Evolutionary conservation across 2,797 vertebrate genomes (phyloP).

Genomic region (Sylvia borin): DNA sequence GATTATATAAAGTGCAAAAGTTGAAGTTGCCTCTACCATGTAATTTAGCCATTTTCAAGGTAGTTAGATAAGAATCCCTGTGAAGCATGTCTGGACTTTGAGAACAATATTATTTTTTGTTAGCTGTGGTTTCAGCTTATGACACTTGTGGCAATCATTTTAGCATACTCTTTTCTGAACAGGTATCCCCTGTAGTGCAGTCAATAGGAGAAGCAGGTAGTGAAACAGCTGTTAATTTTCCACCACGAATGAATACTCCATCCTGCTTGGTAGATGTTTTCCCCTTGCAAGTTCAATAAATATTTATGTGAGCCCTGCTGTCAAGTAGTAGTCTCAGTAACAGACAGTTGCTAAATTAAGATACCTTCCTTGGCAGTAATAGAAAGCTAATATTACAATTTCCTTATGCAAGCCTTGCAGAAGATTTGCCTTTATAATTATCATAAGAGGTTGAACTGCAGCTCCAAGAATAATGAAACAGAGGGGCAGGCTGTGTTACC

Average conservation of each 20-base stretch:
- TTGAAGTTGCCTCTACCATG: background rate
- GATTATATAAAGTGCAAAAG: background rate
- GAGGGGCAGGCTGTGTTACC: background rate
- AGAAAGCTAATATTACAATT: conserved; percentile 43
- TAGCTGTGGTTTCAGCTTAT: background rate
- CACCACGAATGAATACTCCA: background rate
- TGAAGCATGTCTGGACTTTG: background rate
- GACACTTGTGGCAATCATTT: background rate
- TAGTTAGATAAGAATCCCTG: background rate
- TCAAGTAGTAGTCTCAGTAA: conserved; percentile 40
- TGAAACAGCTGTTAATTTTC: background rate
- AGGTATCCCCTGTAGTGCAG: background rate
- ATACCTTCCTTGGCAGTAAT: conserved; percentile 19
- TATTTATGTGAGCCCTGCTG: conserved; percentile 24
- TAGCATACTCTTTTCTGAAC: background rate
- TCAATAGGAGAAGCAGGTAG: background rate
- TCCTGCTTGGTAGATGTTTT: background rate
- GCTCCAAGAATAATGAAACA: background rate
- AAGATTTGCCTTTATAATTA: conserved; percentile 17
- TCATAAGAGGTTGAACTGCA: background rate
- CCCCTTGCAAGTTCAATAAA: background rate
- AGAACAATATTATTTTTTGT: background rate
- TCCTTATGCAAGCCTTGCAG: background rate
- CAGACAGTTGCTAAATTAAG: conserved; percentile 43
- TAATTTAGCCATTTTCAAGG: conserved; percentile 35